Evolutionary conservation across 1,140 invertebrate genomes (phyloP).

Genomic region (Musca vetustissima): DNA sequence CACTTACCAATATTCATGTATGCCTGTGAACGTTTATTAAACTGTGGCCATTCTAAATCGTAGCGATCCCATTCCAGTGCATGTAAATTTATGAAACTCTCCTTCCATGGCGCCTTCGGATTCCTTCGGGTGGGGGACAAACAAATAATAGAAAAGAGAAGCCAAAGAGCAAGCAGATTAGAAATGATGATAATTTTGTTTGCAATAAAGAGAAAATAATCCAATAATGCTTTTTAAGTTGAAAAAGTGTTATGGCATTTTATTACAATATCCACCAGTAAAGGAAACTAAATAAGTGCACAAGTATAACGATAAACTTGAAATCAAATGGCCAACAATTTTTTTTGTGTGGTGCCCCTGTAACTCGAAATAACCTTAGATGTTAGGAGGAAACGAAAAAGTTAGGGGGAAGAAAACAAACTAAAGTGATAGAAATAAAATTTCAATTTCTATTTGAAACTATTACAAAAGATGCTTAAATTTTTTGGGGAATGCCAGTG

Average conservation of each 20-base stretch:
- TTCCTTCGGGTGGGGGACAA: constrained; percentile 65
- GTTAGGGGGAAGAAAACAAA: not conserved
- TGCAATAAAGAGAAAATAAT: too few species aligned
- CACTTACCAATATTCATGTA: constrained; percentile 76
- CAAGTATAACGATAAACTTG: not conserved
- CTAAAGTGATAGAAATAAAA: constrained; percentile 8
- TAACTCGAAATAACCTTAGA: too few species aligned
- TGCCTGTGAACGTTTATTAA: constrained; percentile 68
- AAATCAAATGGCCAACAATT: not conserved
- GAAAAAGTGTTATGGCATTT: too few species aligned
- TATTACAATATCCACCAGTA: too few species aligned
- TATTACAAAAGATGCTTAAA: too few species aligned
- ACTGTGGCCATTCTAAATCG: constrained; percentile 78
- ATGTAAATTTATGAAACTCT: constrained; percentile 61
- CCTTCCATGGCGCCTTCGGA: constrained; percentile 69
- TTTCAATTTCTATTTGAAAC: constrained; percentile 12
- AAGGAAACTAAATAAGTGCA: not conserved
- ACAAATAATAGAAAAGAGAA: constrained; percentile 11
- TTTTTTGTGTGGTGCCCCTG: too few species aligned
- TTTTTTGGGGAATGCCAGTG: too few species aligned
- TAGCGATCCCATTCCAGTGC: constrained; percentile 67
- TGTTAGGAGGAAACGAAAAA: not conserved
- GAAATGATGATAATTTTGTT: too few species aligned
- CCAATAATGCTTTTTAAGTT: too few species aligned
- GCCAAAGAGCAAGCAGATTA: not conserved